Conservation (phyloP, 2,888 invertebrate species). For the Baccha elongata region DNA sequence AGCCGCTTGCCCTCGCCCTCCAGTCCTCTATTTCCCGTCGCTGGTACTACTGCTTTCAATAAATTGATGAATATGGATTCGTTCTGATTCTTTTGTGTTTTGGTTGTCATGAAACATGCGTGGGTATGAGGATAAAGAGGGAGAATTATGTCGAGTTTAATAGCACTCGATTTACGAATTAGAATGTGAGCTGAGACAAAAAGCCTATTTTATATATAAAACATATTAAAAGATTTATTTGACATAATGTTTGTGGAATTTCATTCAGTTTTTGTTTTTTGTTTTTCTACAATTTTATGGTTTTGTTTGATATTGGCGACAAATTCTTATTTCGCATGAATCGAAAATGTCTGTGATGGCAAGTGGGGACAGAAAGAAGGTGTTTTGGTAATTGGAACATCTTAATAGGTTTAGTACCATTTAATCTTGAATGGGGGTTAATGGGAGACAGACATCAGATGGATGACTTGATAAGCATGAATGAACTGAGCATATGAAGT, state of each 20-base stretch:
- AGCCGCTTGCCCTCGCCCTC: too few relatives aligned
- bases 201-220: slow-evolving; percentile 28
- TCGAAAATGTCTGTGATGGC: not conserved
- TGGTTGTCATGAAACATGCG: not conserved
- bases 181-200: slow-evolving; percentile 30
- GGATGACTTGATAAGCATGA: not conserved
- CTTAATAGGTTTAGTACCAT: slow-evolving; percentile 23
- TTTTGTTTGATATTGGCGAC: slow-evolving; percentile 42
- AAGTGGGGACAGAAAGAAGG: not conserved
- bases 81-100: slow-evolving; percentile 42
- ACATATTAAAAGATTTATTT: slow-evolving; percentile 48
- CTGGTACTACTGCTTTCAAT: slow-evolving; percentile 29
- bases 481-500: too few relatives aligned
- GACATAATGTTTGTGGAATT: slow-evolving; percentile 21
- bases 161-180: slow-evolving; percentile 33
- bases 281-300: slow-evolving; percentile 26
- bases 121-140: not conserved
- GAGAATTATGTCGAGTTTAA: slow-evolving; percentile 25
- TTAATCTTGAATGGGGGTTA: slow-evolving; percentile 17
- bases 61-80: slow-evolving; percentile 68
- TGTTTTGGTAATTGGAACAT: slow-evolving; percentile 21
- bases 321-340: slow-evolving; percentile 31
- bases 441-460: not conserved
- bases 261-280: too few relatives aligned
- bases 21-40: not conserved